Evolutionary conservation across 2,113 vertebrate genomes (phyloP), one percentile per base, ranked within the genome.

Genomic region (Chamaetylas fuelleborni): DNA sequence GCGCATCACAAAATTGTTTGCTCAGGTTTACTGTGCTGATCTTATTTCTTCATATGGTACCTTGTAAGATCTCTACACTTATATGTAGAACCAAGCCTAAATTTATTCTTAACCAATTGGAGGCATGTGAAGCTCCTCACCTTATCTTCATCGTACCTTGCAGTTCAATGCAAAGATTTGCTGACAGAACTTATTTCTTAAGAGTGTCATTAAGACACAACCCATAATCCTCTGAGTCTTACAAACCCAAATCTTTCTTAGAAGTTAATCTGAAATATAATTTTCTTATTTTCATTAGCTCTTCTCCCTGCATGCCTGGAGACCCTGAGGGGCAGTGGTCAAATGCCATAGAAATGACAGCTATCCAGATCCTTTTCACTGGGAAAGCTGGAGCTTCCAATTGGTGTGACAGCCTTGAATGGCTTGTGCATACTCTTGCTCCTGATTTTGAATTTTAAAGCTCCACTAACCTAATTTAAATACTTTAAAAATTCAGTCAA

Each of bases 341-440:
- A 91, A 42, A 38, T 19, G 18, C 2, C 23, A 56, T 2, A 40
- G 34, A 57, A 26, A 61, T 22, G 7, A 51, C 2, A 73, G 19
- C 11, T 71, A 22, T 28, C 38, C 36, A 57, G 5, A 48, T 40
- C 28, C 4, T 65, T 64, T 60, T 28, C 26, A 13, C 33, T 23
- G 24, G 25, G 17, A 38, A 83, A 64, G 3, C 3, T 48, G 29
- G 8, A 86, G 5, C 3, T 82, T 64, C 50, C 51, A 42, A 3
- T 2, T 77, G 33, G 3, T 13, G 67, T 34, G 36, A 11, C 14
- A 85, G 15, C 25, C n/a, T 47, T 47, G 45, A 47, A 47, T 72
- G 28, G 6, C 12, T 81, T 47, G 7, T 24, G 23, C 8, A 48
- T 23, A 33, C 3, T 24, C 24, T 2, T 1, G 8, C 1, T 60